Percentiles rank a stretch among this genome's conserved stretches.
These are phyloP conservation scores for Alexandromys fortis DNA, from an alignment of 2,113 vertebrate species.

Conservation along the genomic window DNA sequence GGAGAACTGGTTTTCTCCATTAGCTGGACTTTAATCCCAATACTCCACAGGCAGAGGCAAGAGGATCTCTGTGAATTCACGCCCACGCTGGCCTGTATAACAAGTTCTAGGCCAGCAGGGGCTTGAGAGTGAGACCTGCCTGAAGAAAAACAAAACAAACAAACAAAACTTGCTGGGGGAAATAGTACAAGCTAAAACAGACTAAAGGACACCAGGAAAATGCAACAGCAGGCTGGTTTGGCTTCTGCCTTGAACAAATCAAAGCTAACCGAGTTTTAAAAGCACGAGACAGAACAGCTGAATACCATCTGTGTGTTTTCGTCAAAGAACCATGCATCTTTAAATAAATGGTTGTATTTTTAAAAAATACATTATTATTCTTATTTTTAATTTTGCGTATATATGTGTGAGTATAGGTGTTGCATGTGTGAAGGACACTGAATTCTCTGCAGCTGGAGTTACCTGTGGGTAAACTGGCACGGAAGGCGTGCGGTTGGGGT, in stretches of 20 bases:
- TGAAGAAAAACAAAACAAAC: neutral
- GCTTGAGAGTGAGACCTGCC: neutral
- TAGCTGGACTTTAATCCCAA: neutral
- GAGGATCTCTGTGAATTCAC: neutral
- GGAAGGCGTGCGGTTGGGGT: neutral
- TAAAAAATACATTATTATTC: neutral
- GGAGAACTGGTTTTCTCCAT: neutral
- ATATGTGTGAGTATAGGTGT: neutral
- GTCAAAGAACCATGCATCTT: neutral
- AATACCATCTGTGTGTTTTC: neutral
- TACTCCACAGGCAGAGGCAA: neutral
- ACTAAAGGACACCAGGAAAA: neutral
- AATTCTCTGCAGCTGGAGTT: neutral
- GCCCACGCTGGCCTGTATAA: neutral
- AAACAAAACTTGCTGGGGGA: neutral
- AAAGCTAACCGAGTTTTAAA: neutral
- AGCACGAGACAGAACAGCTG: neutral
- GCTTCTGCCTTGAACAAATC: neutral
- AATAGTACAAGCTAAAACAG: neutral
- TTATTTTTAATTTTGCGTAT: neutral
- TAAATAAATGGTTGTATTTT: neutral
- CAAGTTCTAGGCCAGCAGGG: neutral
- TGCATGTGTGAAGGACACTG: neutral
- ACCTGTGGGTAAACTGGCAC: neutral
- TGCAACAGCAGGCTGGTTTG: neutral